Base-by-base conservation (phyloP, 2,797 vertebrate species). In the Acrocephalus scirpaceus region DNA sequence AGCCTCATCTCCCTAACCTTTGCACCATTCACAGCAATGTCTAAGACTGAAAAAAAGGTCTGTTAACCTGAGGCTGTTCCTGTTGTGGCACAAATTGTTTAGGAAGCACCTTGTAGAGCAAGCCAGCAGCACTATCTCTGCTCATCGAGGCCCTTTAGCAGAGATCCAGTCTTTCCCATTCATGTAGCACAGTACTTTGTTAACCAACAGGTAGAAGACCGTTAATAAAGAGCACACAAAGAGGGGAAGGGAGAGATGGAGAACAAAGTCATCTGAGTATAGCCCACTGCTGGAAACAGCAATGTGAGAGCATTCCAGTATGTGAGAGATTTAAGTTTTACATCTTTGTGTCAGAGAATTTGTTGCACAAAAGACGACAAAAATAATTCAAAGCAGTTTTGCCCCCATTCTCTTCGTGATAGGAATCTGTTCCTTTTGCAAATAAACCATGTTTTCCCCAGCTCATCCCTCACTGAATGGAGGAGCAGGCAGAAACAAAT, bases 401-500 rank as follows among this genome's bases (percentile, higher is more conserved):
- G 6, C 26, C 56, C 19, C 15, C 4, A 2, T 88, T 92, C 45
- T 40, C n/a, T 83, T 74, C 2, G 1, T 30, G 75, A 88, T 53
- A 83, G 32, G 66, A 83, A 91, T 88, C 70, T 74, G 50, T 58
- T 95, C 57, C 86, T 86, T 81, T 64, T 79, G 88, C 73, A 93
- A 85, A 93, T 61, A 96, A 89, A 60, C 72, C 20, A 6, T 74
- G 67, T 65, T 92, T 95, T 74, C 44, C 71, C 70, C 73, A 76
- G 75, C 50, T 90, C 57, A 83, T 91, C 74, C 48, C 42, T 69
- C 76, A 75, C 72, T 88, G 65, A 93, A 90, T 53, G 36, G 61
- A 45, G 70, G 47, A 96, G 78, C 25, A 5, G 77, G 75, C 65
- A 94, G 72, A 87, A 84, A 77, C 65, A 92, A 92, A 94, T 87